Percentiles rank a stretch among this genome's conserved stretches.
These are phyloP conservation scores for Oryzias curvinotus DNA, from an alignment of 2,113 vertebrate species.

Conservation along the genomic window DNA sequence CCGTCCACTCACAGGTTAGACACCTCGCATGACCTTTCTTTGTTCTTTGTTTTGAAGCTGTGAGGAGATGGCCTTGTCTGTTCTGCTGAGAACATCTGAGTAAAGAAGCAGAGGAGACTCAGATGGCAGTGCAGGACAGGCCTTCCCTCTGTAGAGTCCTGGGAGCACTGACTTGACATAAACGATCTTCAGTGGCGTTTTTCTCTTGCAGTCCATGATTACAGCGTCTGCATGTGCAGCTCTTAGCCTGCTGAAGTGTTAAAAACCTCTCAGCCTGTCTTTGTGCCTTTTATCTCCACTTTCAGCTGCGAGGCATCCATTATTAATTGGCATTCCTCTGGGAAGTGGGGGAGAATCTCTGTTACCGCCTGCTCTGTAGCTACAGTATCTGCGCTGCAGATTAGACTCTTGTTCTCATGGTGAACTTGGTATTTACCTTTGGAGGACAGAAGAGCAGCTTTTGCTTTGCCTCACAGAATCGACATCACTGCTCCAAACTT, in stretches of 20 bases:
- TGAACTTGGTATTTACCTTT: constrained; percentile 46
- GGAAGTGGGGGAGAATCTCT: constrained; percentile 39
- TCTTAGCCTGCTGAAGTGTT: constrained; percentile 36
- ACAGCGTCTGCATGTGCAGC: constrained; percentile 20
- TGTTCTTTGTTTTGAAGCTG: no score
- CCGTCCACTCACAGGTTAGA: constrained; percentile 94
- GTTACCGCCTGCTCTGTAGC: constrained; percentile 40
- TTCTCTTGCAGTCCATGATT: constrained; percentile 35
- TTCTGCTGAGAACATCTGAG: constrained; percentile 7
- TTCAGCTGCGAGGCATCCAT: constrained; percentile 64
- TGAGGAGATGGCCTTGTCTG: not conserved
- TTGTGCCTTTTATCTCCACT: constrained; percentile 26
- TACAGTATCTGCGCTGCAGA: constrained; percentile 42
- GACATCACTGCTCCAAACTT: not conserved
- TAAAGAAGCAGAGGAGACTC: constrained; percentile 14
- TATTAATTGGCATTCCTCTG: constrained; percentile 61
- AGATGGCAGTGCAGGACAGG: constrained; percentile 25
- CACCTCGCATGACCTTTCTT: not conserved
- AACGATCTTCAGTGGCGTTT: constrained; percentile 21
- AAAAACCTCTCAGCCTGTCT: constrained; percentile 26
- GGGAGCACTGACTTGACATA: constrained; percentile 12
- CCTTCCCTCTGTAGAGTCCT: constrained; percentile 28
- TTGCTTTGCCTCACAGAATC: constrained; percentile 17
- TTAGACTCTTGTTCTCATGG: constrained; percentile 15
- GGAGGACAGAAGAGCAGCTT: constrained; percentile 30